These are phyloP conservation scores for Propithecus deckenii DNA, from an alignment of 2,797 vertebrate genomes.

Conservation along the genomic window DNA sequence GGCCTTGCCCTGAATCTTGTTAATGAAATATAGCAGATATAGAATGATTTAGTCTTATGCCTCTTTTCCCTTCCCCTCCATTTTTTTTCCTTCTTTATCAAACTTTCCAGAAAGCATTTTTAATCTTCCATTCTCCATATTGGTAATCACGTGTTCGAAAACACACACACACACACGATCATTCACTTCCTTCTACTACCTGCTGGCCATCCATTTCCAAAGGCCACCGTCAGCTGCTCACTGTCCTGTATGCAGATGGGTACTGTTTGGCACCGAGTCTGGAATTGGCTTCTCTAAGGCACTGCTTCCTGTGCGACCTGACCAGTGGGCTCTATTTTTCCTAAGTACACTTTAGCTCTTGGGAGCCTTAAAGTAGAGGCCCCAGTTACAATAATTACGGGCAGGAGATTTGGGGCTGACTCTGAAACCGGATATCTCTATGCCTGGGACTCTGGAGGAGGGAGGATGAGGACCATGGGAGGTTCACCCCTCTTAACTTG, in stretches of 20 bases:
- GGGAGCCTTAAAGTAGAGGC: conserved; percentile 15
- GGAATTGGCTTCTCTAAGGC: rapidly evolving
- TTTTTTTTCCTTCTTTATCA: background rate
- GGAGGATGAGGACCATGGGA: background rate
- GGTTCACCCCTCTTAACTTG: background rate
- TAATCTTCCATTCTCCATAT: background rate
- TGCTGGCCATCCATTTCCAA: background rate
- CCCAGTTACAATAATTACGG: background rate
- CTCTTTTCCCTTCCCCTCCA: background rate
- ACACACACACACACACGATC: background rate
- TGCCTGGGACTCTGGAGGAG: background rate
- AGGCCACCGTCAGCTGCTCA: background rate
- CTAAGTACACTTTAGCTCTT: background rate
- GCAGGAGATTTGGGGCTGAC: background rate
- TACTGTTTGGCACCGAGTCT: conserved; percentile 71
- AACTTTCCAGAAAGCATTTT: conserved; percentile 30
- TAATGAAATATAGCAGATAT: background rate
- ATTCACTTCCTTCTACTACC: background rate
- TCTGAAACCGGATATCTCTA: background rate
- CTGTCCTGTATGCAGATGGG: background rate
- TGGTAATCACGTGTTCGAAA: background rate
- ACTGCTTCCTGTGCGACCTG: background rate
- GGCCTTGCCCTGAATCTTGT: background rate
- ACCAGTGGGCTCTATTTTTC: background rate
- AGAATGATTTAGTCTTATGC: background rate